A percentile compares a stretch with the other conserved stretches of the same genome.
Conservation (phyloP, 2,113 vertebrate species). For the Daboia siamensis region DNA sequence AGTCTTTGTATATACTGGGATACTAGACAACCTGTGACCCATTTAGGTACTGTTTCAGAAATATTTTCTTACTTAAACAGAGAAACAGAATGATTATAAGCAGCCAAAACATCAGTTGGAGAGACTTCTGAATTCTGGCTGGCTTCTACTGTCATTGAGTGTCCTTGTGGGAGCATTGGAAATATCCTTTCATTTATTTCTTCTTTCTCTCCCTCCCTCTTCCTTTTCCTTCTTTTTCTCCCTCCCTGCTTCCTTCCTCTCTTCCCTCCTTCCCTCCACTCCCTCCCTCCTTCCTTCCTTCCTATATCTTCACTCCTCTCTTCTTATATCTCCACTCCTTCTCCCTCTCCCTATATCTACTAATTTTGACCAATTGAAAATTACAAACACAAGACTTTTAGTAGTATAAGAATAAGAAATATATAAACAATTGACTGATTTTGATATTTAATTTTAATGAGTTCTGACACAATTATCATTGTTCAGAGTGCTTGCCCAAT, state of each 20-base stretch:
- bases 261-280: background rate
- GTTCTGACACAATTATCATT: background rate
- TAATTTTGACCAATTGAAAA: background rate
- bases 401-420: background rate
- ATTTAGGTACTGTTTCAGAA: background rate
- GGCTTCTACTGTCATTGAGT: background rate
- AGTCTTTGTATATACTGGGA: background rate
- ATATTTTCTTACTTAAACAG: background rate
- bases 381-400: background rate
- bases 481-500: background rate
- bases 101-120: background rate
- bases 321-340: background rate
- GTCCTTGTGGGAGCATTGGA: background rate
- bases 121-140: background rate
- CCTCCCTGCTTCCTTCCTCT: background rate
- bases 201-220: background rate
- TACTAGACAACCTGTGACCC: background rate
- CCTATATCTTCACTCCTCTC: background rate
- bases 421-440: background rate
- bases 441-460: background rate
- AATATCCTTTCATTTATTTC: background rate
- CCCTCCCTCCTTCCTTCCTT: too few species aligned
- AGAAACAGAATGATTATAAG: background rate
- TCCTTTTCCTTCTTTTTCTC: background rate
- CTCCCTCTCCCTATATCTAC: background rate